A percentile compares a stretch with the other conserved stretches of the same genome.
phyloP scores from a whole-genome alignment of 2,888 invertebrate species.

The Digitonthophagus gazella region DNA sequence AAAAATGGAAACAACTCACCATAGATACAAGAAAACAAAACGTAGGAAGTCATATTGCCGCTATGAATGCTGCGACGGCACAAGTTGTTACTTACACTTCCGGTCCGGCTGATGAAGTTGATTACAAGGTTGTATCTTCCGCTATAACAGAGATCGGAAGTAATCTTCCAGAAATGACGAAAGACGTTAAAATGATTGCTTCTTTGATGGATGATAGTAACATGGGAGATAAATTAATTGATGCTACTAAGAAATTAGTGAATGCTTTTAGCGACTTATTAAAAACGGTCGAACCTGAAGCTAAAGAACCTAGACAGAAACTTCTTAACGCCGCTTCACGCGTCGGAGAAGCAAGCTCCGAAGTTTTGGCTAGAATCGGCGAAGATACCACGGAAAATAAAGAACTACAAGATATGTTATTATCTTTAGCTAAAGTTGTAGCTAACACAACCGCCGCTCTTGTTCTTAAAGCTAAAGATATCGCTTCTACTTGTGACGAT shows the following conservation, averaged over 20 bases:
- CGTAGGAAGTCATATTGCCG: slow-evolving; percentile 94
- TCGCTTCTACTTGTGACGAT: slow-evolving; percentile 85
- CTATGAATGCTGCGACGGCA: slow-evolving; percentile 99
- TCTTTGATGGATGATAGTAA: slow-evolving; percentile 87
- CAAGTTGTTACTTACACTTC: slow-evolving; percentile 59
- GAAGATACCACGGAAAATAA: slow-evolving; percentile 84
- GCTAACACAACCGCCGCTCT: slow-evolving; percentile 97
- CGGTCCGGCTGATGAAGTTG: slow-evolving; percentile 82
- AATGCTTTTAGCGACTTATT: slow-evolving; percentile 92
- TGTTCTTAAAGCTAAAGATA: slow-evolving; percentile 94
- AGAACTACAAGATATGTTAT: slow-evolving; percentile 83
- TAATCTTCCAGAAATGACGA: slow-evolving; percentile 94
- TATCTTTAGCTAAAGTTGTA: slow-evolving; percentile 93
- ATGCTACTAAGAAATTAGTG: slow-evolving; percentile 90
- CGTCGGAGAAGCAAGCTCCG: slow-evolving; percentile 95
- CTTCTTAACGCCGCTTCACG: slow-evolving; percentile 92
- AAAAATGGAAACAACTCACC: slow-evolving; percentile 92
- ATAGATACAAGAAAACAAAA: slow-evolving; percentile 94
- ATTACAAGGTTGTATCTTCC: slow-evolving; percentile 93
- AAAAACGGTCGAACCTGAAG: slow-evolving; percentile 93
- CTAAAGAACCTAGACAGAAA: slow-evolving; percentile 87
- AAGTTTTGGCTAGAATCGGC: slow-evolving; percentile 88
- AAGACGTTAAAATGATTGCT: slow-evolving; percentile 91
- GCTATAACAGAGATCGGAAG: slow-evolving; percentile 97
- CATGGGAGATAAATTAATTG: slow-evolving; percentile 80